phyloP scores from a whole-genome alignment of 2,797 vertebrate species.

The Podarcis siculus region DNA sequence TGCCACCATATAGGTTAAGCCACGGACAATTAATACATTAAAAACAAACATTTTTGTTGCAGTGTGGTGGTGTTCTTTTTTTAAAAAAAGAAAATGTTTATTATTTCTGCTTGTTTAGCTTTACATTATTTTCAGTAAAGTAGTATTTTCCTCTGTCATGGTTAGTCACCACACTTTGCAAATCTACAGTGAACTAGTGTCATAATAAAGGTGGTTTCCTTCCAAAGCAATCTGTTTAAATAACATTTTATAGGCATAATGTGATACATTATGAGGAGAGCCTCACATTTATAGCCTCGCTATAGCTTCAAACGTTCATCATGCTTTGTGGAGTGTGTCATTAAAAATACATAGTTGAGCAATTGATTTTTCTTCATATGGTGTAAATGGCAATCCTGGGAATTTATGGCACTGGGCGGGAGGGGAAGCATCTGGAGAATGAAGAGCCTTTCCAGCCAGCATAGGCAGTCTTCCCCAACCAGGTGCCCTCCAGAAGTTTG shows the following conservation, averaged over 20 bases:
- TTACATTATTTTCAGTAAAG: slow-evolving; percentile 37
- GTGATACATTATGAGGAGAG: slow-evolving; percentile 45
- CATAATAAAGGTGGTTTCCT: slow-evolving; percentile 50
- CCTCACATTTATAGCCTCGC: slow-evolving; percentile 14
- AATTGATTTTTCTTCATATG: slow-evolving; percentile 43
- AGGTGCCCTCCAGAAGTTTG: neutral
- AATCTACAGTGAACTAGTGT: slow-evolving; percentile 17
- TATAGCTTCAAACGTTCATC: slow-evolving; percentile 44
- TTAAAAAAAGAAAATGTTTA: neutral
- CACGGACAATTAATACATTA: slow-evolving; percentile 18
- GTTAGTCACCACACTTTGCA: slow-evolving; percentile 28
- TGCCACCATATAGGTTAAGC: neutral
- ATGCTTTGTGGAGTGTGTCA: slow-evolving; percentile 29
- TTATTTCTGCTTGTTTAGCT: slow-evolving; percentile 43
- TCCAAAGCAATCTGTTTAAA: slow-evolving; percentile 59
- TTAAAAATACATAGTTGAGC: slow-evolving; percentile 51
- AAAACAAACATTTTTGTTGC: neutral
- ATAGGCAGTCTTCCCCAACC: neutral
- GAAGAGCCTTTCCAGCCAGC: slow-evolving; percentile 3
- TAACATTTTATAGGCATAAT: slow-evolving; percentile 32
- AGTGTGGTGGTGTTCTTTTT: slow-evolving; percentile 1
- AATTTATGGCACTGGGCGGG: slow-evolving; percentile 5
- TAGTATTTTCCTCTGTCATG: slow-evolving; percentile 23
- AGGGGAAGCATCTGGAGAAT: neutral
- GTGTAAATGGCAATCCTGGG: slow-evolving; percentile 19